phyloP scores from a whole-genome alignment of 2,113 vertebrate species.

The Vimba vimba region DNA sequence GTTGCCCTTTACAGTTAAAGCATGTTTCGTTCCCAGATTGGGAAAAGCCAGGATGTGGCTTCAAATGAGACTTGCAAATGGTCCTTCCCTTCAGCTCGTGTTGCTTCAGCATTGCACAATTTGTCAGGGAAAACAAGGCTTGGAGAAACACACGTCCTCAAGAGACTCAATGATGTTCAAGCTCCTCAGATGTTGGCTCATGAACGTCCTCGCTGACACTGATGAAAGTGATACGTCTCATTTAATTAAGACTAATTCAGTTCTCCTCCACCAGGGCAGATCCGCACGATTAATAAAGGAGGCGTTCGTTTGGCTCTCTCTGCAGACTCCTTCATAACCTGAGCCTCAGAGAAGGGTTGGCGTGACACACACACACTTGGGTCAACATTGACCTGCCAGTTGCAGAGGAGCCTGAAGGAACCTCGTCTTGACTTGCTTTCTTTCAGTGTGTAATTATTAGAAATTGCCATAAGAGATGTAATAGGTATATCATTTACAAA shows the following conservation, averaged over 20 bases:
- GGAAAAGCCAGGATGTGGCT: constrained; percentile 54
- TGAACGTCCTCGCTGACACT: constrained; percentile 51
- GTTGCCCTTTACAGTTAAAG: constrained; percentile 44
- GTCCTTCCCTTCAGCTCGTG: not conserved
- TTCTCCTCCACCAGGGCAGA: not conserved
- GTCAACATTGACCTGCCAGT: too few relatives aligned
- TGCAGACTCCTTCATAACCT: not conserved
- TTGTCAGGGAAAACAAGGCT: constrained; percentile 44
- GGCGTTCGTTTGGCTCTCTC: not conserved
- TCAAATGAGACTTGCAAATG: constrained; percentile 46
- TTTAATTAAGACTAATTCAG: constrained; percentile 54
- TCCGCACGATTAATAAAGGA: not conserved
- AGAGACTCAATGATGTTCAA: not conserved
- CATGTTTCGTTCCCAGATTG: constrained; percentile 49
- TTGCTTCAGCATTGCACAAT: constrained; percentile 45
- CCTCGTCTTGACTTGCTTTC: not conserved
- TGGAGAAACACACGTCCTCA: not conserved
- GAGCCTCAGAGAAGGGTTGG: too few relatives aligned
- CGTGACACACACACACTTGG: too few relatives aligned
- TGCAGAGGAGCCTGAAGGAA: not conserved
- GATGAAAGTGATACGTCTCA: constrained; percentile 48
- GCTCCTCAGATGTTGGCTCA: not conserved
- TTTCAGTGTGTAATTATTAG: not conserved
- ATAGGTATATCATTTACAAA: too few relatives aligned
- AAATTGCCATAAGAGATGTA: constrained; percentile 25